A percentile compares a stretch with the other conserved stretches of the same genome.
Evolutionary conservation across 2,888 invertebrate species (phyloP).

Genomic region (Andrena minutula): DNA sequence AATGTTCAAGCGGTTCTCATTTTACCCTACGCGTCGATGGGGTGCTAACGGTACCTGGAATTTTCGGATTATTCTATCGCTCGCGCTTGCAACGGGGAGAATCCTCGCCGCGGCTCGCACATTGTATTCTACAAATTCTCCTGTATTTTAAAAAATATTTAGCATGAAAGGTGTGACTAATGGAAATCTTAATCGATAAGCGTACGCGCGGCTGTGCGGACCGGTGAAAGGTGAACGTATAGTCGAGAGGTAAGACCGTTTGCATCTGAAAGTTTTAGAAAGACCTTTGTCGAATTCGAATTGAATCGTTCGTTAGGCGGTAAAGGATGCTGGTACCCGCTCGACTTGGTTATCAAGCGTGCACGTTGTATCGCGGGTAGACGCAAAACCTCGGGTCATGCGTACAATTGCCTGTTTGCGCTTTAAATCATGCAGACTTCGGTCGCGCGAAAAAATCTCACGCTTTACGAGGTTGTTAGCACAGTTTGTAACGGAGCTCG

Average conservation of each 20-base stretch:
- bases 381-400: background rate
- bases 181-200: background rate
- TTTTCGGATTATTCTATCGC: slow-evolving; percentile 10
- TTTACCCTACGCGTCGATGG: slow-evolving; percentile 26
- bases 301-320: background rate
- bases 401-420: slow-evolving; percentile 6
- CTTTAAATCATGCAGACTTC: background rate
- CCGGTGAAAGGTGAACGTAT: background rate
- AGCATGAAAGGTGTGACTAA: background rate
- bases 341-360: background rate
- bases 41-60: slow-evolving; percentile 56
- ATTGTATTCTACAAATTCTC: background rate
- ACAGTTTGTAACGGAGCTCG: slow-evolving; percentile 12
- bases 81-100: slow-evolving; percentile 19
- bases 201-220: background rate
- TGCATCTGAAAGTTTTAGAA: background rate
- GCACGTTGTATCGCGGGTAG: background rate
- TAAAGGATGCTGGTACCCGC: background rate
- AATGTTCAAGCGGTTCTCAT: slow-evolving; percentile 63
- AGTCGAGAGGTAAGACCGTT: background rate
- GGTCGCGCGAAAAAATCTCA: background rate
- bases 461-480: slow-evolving; percentile 34
- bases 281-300: background rate
- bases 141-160: background rate
- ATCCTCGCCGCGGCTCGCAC: background rate